Base-by-base conservation (phyloP, 1,140 invertebrate genomes). In the Halictus rubicundus region DNA sequence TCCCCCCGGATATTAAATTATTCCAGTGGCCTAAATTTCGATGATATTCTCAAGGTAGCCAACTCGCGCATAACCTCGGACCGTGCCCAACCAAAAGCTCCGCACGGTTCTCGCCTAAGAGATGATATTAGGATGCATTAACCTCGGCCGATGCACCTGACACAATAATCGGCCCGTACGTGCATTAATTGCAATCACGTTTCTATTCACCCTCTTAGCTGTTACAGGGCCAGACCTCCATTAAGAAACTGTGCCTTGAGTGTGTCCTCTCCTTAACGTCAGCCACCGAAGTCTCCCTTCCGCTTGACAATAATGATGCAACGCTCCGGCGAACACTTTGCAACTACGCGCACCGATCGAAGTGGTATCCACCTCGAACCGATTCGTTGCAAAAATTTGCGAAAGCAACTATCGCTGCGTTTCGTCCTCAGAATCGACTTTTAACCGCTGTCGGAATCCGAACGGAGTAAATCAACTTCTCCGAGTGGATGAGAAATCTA, bases 181-280 rank as follows among this genome's bases (percentile, higher is more conserved):
- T 87, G 84, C 85, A 87, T 86, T 87, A 87, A 86, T 86, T 87
- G 83, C 85, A 76, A 84, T 77, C 84, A 73, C 77, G 84, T 78
- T 87, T 85, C 81, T 86, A 83, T 83, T 87, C 84, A 83, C 70
- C 84, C 77, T 73, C 64, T 66, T 70, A 78, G 84, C 61, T 68
- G 78, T 84, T 85, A 84, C 78, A 60, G 39, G 73, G 69, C 60
- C 78, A 66, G 54, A 81, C 60, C 76, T 84, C 84, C 84, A 85
- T 85, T 85, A 85, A 85, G 82, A 84, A 85, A 81, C 78, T 61
- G 71, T 84, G 52, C 74, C 74, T 84, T 57, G 82, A 85, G 74
- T 74, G 78, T 78, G 60, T 37, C 61, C 59, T 74, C 82, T 59
- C 46, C 82, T 77, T 68, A 52, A 27, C 52, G 52, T 79, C 61